A percentile compares a stretch with the other conserved stretches of the same genome.
These are phyloP conservation scores for Thinocorus orbignyianus DNA, from an alignment of 2,113 vertebrate genomes.

Conservation along the genomic window DNA sequence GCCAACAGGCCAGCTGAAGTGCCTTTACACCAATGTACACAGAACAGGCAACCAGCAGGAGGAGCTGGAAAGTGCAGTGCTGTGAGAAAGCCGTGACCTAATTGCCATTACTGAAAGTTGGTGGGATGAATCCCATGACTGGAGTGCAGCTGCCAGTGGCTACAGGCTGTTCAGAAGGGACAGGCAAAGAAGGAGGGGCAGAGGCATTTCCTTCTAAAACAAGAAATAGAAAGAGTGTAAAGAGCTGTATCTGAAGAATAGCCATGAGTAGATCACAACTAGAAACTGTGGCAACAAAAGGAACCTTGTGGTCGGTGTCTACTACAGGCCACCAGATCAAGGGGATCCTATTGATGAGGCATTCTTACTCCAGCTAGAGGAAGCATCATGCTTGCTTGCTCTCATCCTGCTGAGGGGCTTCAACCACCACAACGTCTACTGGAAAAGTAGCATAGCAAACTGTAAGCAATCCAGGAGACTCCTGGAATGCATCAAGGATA, in stretches of 20 bases:
- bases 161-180: neutral
- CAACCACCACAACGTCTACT: neutral
- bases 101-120: neutral
- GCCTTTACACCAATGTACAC: neutral
- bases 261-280: neutral
- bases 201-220: neutral
- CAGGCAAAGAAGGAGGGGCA: no score
- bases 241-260: neutral
- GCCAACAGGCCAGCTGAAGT: neutral
- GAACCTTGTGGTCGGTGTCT: neutral
- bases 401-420: neutral
- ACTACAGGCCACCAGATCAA: neutral
- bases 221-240: neutral
- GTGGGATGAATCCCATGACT: neutral
- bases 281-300: neutral
- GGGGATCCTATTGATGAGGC: neutral
- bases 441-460: neutral
- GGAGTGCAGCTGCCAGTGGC: neutral
- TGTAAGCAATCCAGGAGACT: neutral
- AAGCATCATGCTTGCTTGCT: neutral
- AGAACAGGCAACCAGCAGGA: neutral
- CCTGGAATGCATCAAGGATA: neutral
- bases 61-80: neutral
- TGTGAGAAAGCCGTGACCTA: neutral
- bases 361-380: neutral